phyloP scores from a whole-genome alignment of 2,113 vertebrate genomes.

The Diadophis punctatus region DNA sequence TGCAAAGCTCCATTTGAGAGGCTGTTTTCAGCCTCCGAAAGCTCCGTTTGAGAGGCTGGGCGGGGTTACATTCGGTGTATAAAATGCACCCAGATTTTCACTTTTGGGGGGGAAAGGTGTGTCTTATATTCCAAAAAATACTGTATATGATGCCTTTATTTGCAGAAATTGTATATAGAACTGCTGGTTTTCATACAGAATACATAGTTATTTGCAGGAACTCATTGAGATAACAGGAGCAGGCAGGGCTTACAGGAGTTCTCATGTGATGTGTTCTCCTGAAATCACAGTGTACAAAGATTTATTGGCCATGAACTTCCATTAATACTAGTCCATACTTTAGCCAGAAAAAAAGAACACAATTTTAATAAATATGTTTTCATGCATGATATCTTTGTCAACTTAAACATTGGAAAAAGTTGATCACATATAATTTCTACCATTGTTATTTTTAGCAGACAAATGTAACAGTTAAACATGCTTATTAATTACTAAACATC shows the following conservation, averaged over 20 bases:
- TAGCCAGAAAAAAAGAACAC: background rate
- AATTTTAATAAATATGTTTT: no score
- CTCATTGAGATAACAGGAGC: background rate
- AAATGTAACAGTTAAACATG: background rate
- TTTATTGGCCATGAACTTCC: background rate
- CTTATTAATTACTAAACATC: background rate
- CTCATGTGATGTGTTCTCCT: background rate
- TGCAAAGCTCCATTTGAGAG: no score
- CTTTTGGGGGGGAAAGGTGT: no score
- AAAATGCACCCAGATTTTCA: no score
- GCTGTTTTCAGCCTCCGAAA: no score
- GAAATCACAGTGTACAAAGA: background rate
- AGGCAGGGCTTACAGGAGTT: background rate
- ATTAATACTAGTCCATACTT: background rate
- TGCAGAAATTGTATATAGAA: background rate
- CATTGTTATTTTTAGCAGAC: background rate
- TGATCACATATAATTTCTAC: background rate
- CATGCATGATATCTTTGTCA: background rate
- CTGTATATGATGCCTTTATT: background rate
- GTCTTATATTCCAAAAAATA: no score
- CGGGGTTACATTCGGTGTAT: no score
- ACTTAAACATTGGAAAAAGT: background rate
- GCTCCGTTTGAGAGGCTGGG: no score
- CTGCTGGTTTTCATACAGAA: background rate
- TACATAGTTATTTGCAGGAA: background rate